Conservation (phyloP, 53 echinoderm and acorn worm species). For the Holothuria leucospilota region DNA sequence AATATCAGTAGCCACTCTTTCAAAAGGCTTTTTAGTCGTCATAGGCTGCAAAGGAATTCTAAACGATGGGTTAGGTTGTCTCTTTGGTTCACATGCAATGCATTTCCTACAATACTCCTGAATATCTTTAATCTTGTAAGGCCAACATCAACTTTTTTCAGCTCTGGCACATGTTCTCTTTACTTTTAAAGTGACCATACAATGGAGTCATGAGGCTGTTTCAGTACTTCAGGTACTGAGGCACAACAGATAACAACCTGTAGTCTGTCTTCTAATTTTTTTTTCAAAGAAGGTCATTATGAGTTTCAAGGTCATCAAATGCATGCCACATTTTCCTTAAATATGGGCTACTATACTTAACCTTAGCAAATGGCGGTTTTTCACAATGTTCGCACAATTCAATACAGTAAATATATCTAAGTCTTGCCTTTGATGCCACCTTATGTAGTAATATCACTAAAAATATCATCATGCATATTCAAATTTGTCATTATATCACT, state of each 20-base stretch:
- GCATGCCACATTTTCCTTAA: neutral
- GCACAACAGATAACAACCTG: constrained; percentile 24
- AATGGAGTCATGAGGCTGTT: constrained; percentile 13
- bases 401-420: neutral
- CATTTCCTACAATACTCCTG: constrained; percentile 52
- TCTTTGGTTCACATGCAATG: constrained; percentile 56
- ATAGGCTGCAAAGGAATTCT: constrained; percentile 58
- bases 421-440: too few relatives aligned
- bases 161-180: constrained; percentile 45
- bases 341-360: neutral
- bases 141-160: constrained; percentile 57
- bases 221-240: constrained; percentile 32
- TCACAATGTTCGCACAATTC: neutral
- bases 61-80: constrained; percentile 52
- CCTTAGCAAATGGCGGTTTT: neutral
- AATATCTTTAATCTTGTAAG: constrained; percentile 61
- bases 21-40: constrained; percentile 46
- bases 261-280: neutral
- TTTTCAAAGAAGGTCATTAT: neutral
- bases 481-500: neutral
- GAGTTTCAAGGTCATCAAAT: neutral
- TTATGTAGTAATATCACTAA: neutral
- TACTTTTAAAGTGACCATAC: neutral
- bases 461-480: neutral
- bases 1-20: constrained; percentile 67